Conservation (phyloP, 2,113 vertebrate genomes). For the Xerus inauris region DNA sequence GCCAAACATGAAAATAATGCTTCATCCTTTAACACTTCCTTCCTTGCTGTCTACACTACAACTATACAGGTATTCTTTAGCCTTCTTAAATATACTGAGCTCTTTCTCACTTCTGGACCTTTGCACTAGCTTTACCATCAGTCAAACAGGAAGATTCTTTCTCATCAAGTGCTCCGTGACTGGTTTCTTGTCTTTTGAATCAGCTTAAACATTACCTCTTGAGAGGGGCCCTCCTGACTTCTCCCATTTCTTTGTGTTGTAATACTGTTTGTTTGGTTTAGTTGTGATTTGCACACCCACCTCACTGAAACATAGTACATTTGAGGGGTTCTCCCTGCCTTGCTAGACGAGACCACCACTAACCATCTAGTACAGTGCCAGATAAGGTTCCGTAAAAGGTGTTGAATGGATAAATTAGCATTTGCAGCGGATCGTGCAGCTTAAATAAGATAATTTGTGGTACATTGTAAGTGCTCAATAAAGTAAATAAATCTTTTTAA, state of each 20-base stretch:
- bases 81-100: background rate
- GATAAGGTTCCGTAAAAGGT: background rate
- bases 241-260: background rate
- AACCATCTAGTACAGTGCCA: background rate
- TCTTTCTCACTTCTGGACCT: background rate
- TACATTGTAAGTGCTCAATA: background rate
- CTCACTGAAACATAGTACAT: background rate
- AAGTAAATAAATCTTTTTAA: background rate
- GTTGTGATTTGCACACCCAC: background rate
- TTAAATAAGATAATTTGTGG: background rate
- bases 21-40: background rate
- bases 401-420: background rate
- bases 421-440: background rate
- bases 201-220: background rate
- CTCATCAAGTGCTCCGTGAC: background rate
- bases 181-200: background rate
- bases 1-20: background rate
- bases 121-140: background rate
- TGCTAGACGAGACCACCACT: background rate
- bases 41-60: background rate
- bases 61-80: background rate
- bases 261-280: background rate
- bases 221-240: background rate
- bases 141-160: background rate
- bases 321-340: background rate